A percentile compares a stretch with the other conserved stretches of the same genome.
phyloP scores from a whole-genome alignment of 2,888 invertebrate species.

The Salticus scenicus region DNA sequence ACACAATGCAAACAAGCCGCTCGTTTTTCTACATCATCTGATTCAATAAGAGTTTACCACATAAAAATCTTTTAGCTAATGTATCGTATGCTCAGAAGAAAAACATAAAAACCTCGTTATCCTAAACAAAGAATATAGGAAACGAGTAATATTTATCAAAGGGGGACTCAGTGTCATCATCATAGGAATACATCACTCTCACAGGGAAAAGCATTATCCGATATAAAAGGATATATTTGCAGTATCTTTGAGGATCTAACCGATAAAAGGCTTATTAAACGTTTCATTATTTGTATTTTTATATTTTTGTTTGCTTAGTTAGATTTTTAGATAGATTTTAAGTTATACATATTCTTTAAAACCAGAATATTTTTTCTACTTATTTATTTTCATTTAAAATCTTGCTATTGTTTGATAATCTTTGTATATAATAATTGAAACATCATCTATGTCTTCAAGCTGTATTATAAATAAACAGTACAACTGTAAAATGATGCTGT shows the following conservation, averaged over 20 bases:
- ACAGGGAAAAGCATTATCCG: background rate
- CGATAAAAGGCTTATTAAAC: background rate
- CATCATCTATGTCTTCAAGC: no score
- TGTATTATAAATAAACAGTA: no score
- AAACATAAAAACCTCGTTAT: constrained; percentile 9
- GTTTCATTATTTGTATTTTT: no score
- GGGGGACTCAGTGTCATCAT: background rate
- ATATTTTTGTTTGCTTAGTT: no score
- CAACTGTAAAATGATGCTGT: no score
- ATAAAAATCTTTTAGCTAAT: constrained; percentile 2
- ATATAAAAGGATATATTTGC: background rate
- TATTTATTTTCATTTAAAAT: no score
- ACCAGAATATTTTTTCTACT: no score
- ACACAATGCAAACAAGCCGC: background rate
- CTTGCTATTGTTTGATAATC: no score
- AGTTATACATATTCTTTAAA: no score
- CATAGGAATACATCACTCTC: background rate
- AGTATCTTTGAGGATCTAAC: background rate
- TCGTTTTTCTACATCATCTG: background rate
- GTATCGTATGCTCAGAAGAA: constrained; percentile 9
- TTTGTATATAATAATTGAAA: no score
- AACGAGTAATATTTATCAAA: constrained; percentile 3
- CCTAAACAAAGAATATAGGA: background rate
- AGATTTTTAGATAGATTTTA: no score
- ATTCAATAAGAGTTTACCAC: background rate